These are phyloP conservation scores for Oryzias melastigma DNA, from an alignment of 2,113 vertebrate genomes.

Conservation along the genomic window DNA sequence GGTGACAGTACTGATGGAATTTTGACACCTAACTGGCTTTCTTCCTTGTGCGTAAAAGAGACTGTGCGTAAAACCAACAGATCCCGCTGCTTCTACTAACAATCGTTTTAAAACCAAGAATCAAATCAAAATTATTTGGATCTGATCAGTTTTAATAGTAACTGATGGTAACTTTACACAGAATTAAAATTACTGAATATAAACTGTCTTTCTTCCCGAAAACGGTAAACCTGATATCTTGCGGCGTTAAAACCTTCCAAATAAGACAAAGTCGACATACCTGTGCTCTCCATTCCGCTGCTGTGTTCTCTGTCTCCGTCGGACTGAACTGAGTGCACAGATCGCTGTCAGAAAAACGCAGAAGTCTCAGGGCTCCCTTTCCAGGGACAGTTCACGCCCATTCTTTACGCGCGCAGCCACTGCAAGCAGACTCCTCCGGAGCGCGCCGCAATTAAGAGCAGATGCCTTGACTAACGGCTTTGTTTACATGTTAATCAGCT, in stretches of 20 bases:
- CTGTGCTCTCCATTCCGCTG: conserved; percentile 84
- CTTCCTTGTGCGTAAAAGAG: conserved; percentile 34
- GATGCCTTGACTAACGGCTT: conserved; percentile 46
- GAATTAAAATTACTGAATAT: neutral
- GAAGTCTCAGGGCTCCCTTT: conserved; percentile 79
- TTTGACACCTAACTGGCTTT: conserved; percentile 1
- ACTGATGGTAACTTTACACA: conserved; percentile 16
- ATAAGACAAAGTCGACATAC: conserved; percentile 68
- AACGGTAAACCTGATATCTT: neutral
- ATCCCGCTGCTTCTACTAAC: neutral
- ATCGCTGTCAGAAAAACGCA: conserved; percentile 75
- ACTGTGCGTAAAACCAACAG: conserved; percentile 27
- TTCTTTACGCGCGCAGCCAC: conserved; percentile 71
- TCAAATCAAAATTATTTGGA: neutral
- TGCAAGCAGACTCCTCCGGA: conserved; percentile 47
- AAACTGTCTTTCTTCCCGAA: neutral
- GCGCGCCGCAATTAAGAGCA: conserved; percentile 40
- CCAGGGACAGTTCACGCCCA: conserved; percentile 80
- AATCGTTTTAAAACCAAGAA: neutral
- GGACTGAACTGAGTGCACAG: conserved; percentile 63
- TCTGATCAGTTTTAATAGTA: neutral
- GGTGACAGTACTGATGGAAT: neutral
- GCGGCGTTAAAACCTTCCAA: neutral
- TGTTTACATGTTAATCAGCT: conserved; percentile 62
- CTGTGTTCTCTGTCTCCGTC: conserved; percentile 57